Conservation (phyloP, 2,113 vertebrate genomes). For the Microtus ochrogaster region DNA sequence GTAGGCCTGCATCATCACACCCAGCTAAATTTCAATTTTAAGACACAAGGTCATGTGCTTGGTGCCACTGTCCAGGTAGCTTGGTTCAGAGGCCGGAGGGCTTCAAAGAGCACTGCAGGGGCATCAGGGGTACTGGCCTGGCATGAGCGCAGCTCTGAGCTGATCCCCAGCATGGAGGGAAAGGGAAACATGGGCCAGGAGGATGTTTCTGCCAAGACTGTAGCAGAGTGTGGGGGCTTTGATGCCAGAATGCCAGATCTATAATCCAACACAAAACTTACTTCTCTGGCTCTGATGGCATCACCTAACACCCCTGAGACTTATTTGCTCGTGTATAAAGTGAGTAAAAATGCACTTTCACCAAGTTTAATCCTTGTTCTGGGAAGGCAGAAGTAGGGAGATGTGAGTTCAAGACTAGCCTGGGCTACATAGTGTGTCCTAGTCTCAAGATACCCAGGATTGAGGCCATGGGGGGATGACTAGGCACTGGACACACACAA, state of each 20-base stretch:
- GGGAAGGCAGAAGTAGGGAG: not conserved
- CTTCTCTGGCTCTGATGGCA: not conserved
- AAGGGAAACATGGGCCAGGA: not conserved
- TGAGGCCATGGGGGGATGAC: not conserved
- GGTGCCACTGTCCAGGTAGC: not conserved
- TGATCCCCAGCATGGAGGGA: not conserved
- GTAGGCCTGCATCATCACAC: not conserved
- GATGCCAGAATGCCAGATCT: rapidly evolving
- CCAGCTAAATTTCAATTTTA: not conserved
- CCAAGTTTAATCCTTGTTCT: not conserved
- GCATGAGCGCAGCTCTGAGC: not conserved
- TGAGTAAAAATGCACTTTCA: not conserved
- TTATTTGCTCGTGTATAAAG: not conserved
- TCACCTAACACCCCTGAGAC: not conserved
- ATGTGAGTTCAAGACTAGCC: not conserved
- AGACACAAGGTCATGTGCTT: too few relatives aligned
- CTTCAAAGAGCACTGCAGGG: not conserved
- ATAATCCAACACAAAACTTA: too few relatives aligned
- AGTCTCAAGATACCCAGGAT: not conserved
- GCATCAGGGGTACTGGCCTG: not conserved
- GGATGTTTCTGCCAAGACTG: not conserved
- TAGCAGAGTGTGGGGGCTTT: not conserved
- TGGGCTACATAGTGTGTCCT: not conserved
- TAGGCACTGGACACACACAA: not conserved
- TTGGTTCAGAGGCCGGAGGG: not conserved